Evolutionary conservation across 2,888 invertebrate genomes (phyloP), one percentile per base, ranked within the genome.

Genomic region (Pachliopta kotzebuea): DNA sequence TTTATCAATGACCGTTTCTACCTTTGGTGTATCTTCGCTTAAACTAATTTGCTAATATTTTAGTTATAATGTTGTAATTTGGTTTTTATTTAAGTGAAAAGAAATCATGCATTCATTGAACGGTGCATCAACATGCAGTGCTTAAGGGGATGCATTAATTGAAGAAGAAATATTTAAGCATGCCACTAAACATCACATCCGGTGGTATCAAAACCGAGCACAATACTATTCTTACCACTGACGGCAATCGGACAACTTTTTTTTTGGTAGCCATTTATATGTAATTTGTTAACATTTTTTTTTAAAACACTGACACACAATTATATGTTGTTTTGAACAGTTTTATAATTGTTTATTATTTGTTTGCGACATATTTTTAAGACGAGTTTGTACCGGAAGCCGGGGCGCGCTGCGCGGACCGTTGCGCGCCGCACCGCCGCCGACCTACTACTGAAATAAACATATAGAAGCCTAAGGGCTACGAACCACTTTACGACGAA

Each of bases 211-310:
- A 55, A n/a, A 59, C 14, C 31, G 55, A 49, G 55, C 60, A 69
- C 68, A 69, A 58, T 61, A 61, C 64, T 70, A 69, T 66, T 71
- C 90, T 90, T 90, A 90, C 90, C 90, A 90, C 90, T 74, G 90
- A 90, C 75, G 90, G 90, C 88, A 90, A 90, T 75, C 89, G 88
- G 72, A 88, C 84, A 80, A 90, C 81, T 81, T 84, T 87, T 85
- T 86, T 89, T 89, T 88, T 90, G 75, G 80, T 84, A 80, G 89
- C 84, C 74, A 75, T 75, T 67, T 67, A 72, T 65, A 56, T 20
- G 56, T n/a, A 8, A n/a, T 50, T 58, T 50, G 8, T 42, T 11
- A 45, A n/a, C n/a, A n/a, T n/a, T 55, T 20, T 42, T 20, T 18
- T 29, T 18, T 2, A 31, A 45, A 21, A 58, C 63, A 63, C 60